Percentiles rank a stretch among this genome's conserved stretches.
phyloP scores from a whole-genome alignment of 2,113 vertebrate genomes.

The Chlamydotis undulata region DNA sequence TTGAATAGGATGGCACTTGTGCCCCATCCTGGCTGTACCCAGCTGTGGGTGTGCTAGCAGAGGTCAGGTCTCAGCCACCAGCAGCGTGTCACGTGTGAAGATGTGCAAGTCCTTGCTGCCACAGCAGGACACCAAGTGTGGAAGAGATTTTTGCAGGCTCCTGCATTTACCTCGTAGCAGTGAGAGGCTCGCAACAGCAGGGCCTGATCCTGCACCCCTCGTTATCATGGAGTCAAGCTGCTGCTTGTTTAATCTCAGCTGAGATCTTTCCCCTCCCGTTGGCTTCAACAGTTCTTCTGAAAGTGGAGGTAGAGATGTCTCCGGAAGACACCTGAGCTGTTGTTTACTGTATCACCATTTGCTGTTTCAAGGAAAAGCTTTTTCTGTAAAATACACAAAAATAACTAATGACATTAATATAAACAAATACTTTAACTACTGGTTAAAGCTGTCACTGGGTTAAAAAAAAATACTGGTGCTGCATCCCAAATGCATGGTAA shows the following conservation, averaged over 20 bases:
- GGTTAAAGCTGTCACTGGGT: constrained; percentile 46
- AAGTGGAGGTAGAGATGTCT: background rate
- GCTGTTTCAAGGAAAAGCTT: background rate
- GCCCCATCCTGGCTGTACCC: background rate
- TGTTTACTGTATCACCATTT: background rate
- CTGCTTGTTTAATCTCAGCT: background rate
- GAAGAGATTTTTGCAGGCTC: background rate
- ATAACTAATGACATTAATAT: constrained; percentile 35
- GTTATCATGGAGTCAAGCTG: background rate
- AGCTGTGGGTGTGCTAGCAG: background rate
- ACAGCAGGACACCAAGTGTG: background rate
- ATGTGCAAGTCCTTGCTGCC: background rate
- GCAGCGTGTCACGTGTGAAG: rapidly evolving
- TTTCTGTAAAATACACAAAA: constrained; percentile 26
- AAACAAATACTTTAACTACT: constrained; percentile 41
- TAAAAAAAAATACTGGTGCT: background rate
- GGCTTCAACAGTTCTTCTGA: background rate
- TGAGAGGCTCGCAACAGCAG: background rate
- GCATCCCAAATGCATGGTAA: constrained; percentile 39
- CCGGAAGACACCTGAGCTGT: background rate
- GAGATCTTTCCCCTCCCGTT: background rate
- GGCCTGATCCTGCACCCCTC: background rate
- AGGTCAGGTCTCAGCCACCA: background rate
- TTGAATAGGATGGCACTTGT: background rate
- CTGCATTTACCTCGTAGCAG: background rate